Evolutionary conservation across 2,888 invertebrate species (phyloP).

Genomic region (Trissoscelio sp.): DNA sequence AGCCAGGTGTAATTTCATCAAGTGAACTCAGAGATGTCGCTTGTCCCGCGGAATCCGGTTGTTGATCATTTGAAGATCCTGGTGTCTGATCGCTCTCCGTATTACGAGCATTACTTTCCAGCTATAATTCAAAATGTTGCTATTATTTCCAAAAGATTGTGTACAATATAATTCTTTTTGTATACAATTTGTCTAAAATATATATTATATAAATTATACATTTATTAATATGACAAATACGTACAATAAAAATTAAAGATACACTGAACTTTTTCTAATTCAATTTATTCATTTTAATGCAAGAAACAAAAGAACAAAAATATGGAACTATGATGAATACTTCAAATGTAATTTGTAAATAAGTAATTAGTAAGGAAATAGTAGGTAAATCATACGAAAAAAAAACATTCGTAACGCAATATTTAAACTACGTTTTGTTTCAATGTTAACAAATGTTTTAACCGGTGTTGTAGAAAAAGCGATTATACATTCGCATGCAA

Average conservation of each 20-base stretch:
- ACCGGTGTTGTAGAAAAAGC: slow-evolving; percentile 15
- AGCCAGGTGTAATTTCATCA: slow-evolving; percentile 83
- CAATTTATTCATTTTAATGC: slow-evolving; percentile 19
- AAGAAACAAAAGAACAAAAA: slow-evolving; percentile 9
- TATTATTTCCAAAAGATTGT: slow-evolving; percentile 44
- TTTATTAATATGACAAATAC: no score
- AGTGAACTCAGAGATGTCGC: slow-evolving; percentile 83
- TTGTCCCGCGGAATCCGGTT: slow-evolving; percentile 80
- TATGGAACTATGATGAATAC: no score
- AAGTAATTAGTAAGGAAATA: no score
- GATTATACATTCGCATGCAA: slow-evolving; percentile 43
- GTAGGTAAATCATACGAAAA: no score
- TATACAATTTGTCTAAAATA: no score
- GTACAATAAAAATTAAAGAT: not conserved
- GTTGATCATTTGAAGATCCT: slow-evolving; percentile 71
- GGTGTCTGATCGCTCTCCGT: slow-evolving; percentile 75
- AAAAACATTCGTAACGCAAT: no score
- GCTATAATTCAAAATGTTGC: slow-evolving; percentile 70
- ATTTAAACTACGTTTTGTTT: slow-evolving; percentile 13
- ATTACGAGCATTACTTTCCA: slow-evolving; percentile 79
- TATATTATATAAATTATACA: no score
- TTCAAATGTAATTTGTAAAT: no score
- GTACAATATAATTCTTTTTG: no score
- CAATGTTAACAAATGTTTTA: not conserved
- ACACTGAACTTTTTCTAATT: not conserved